phyloP scores from a whole-genome alignment of 2,888 invertebrate genomes.

The Xiphydria camelus region DNA sequence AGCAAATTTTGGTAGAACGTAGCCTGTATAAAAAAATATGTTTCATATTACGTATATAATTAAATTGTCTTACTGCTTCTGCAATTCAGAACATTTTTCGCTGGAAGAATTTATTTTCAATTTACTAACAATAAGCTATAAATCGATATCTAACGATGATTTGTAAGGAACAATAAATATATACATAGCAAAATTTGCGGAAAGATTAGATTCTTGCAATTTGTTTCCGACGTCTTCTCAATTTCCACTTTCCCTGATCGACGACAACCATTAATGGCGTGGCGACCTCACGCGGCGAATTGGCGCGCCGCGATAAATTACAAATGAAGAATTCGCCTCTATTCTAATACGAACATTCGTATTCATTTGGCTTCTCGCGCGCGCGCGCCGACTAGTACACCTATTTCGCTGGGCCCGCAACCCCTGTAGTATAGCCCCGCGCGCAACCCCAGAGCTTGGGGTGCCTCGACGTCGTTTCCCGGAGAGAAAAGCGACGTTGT shows the following conservation, averaged over 20 bases:
- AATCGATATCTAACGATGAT: no score
- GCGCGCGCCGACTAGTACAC: neutral
- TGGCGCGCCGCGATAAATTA: conserved; percentile 24
- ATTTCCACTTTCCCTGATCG: conserved; percentile 2
- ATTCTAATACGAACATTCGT: conserved; percentile 33
- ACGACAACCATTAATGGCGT: neutral
- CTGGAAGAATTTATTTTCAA: no score
- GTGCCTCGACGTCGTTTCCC: neutral
- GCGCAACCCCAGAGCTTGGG: neutral
- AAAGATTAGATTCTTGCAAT: no score
- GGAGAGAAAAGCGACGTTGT: neutral
- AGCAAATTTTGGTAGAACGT: no score
- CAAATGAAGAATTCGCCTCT: conserved; percentile 12
- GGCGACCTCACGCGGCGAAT: conserved; percentile 11
- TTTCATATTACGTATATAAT: no score
- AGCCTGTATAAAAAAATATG: no score
- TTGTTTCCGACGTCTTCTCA: no score
- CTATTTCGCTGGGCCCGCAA: neutral
- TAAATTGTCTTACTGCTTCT: no score
- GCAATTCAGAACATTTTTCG: no score
- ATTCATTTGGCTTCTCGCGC: conserved; percentile 27
- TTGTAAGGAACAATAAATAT: no score
- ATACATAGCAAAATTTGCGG: no score
- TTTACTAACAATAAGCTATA: no score
- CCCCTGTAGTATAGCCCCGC: neutral